Conservation (phyloP, 2,888 invertebrate genomes). For the Zeuzera pyrina region DNA sequence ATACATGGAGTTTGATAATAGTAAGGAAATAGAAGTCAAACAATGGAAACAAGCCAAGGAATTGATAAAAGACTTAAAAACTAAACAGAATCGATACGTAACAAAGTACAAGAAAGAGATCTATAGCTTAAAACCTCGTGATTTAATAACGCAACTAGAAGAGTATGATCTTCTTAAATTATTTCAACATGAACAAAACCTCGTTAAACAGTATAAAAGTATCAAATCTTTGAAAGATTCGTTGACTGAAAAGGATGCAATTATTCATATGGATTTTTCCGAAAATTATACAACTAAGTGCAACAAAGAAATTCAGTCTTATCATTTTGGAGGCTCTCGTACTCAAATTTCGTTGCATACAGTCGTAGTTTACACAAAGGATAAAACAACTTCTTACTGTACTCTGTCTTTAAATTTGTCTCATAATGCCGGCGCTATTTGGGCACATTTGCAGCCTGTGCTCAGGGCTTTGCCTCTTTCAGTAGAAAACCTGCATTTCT, state of each 20-base stretch:
- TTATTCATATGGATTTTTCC: constrained; percentile 23
- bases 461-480: constrained; percentile 5
- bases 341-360: constrained; percentile 32
- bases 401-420: constrained; percentile 25
- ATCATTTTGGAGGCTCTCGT: constrained; percentile 33
- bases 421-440: constrained; percentile 35
- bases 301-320: constrained; percentile 26
- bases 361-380: constrained; percentile 25
- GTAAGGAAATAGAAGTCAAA: background rate
- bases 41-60: constrained; percentile 2
- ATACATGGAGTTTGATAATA: constrained; percentile 5
- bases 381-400: constrained; percentile 18
- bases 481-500: constrained; percentile 7
- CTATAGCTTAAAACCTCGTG: constrained; percentile 6
- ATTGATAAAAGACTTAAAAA: constrained; percentile 9
- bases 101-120: constrained; percentile 12
- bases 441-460: constrained; percentile 33
- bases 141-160: constrained; percentile 17
- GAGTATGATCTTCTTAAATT: constrained; percentile 11
- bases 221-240: background rate
- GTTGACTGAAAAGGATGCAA: constrained; percentile 6
- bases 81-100: constrained; percentile 10
- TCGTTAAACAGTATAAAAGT: constrained; percentile 1
- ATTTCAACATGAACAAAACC: constrained; percentile 3
- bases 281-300: constrained; percentile 27